Conservation (phyloP, 2,113 vertebrate genomes). For the Elephas maximus region DNA sequence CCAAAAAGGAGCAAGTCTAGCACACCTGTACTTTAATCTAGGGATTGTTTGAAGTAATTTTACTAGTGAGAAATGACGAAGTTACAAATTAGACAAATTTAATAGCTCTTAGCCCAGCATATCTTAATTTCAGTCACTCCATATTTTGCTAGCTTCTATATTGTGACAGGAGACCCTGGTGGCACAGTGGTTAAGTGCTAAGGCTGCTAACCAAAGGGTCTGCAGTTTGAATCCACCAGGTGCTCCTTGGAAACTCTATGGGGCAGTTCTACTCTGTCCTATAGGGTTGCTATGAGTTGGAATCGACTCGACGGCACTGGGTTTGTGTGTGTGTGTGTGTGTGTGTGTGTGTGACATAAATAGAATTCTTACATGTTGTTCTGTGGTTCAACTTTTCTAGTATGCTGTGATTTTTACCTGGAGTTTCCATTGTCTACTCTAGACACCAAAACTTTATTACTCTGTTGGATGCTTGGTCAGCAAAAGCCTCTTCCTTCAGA, state of each 20-base stretch:
- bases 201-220: too few species aligned
- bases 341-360: neutral
- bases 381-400: neutral
- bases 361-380: neutral
- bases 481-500: neutral
- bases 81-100: neutral
- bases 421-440: neutral
- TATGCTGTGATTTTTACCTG: neutral
- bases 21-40: neutral
- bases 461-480: neutral
- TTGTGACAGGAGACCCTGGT: too few species aligned
- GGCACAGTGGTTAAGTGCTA: too few species aligned
- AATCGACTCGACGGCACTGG: too few species aligned
- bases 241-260: too few species aligned
- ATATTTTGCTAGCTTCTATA: conserved; percentile 4
- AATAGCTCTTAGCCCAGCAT: neutral
- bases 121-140: neutral
- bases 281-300: too few species aligned
- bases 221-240: too few species aligned
- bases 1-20: neutral
- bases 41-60: conserved; percentile 9
- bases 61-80: neutral
- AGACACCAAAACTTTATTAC: neutral
- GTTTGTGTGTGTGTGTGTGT: too few species aligned
- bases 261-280: too few species aligned